phyloP scores from a whole-genome alignment of 1,140 invertebrate species.

The Aphelenchoides fujianensis region DNA sequence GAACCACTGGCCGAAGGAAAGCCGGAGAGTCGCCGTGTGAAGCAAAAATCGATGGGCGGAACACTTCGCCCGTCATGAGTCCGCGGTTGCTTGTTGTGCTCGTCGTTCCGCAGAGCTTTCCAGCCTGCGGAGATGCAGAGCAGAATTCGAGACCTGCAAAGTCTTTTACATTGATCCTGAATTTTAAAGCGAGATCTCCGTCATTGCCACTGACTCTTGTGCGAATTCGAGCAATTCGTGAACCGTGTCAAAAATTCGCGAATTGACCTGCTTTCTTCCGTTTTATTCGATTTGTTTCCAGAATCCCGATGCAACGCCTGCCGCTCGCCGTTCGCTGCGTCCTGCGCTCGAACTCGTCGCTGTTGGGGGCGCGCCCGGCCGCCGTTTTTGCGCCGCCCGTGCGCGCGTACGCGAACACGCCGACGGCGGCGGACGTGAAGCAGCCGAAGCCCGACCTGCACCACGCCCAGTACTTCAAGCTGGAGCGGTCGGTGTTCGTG shows the following conservation, averaged over 20 bases:
- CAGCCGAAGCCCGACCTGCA: neutral
- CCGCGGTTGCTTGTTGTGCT: neutral
- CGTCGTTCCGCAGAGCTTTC: no score
- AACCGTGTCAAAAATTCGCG: no score
- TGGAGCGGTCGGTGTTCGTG: constrained; percentile 54
- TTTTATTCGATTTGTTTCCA: neutral
- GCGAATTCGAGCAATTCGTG: no score
- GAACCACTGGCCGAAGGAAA: neutral
- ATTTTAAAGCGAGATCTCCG: no score
- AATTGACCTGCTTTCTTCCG: neutral
- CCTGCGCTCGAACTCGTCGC: neutral
- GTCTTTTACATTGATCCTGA: no score
- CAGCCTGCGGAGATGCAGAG: no score
- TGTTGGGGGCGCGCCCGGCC: neutral
- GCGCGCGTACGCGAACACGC: neutral
- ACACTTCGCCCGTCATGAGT: neutral
- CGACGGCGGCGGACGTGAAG: neutral
- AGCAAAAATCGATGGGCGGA: neutral
- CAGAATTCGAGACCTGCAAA: no score
- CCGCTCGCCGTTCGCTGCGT: neutral
- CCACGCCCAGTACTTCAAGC: constrained; percentile 35
- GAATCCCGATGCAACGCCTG: neutral
- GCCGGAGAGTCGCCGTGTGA: neutral
- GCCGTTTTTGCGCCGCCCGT: neutral
- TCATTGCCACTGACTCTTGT: no score